Base-by-base conservation (phyloP, 2,888 invertebrate species). In the Rhagophthalmus giganteus region DNA sequence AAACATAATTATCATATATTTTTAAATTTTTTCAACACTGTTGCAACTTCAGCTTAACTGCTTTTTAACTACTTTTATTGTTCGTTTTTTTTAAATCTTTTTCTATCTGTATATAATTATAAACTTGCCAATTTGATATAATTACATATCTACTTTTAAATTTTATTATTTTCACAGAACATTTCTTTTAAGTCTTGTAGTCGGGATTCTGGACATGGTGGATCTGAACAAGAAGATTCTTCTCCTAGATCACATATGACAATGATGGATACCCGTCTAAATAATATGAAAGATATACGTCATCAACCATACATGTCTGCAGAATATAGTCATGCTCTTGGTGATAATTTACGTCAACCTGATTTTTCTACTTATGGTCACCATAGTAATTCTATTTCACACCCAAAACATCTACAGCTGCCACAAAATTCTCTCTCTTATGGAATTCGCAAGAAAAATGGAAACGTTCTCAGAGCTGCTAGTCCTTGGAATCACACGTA, bases 151-250 rank as follows among this genome's bases (percentile, higher is more conserved):
- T 3, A 20, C 7, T 20, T 20, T 16, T 34, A 34, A 20, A 24
- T 7, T 4, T 34, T 42, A 26, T 42, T 42, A 27, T 55, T 59
- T 54, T 74, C 75, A 63, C 87, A 88, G 88, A 88, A 87, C 86
- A 87, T 86, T 85, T 88, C 87, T 85, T 88, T 87, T 87, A 88
- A 88, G 74, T 86, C 86, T 62, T 86, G 81, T 69, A 83, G 81
- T 59, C 80, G 82, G 54, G 82, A 82, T 70, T 81, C 82, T 32
- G 81, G 82, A 55, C 81, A 83, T 76, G 77, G 85, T 69, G 76
- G 85, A 71, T 79, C 83, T 71, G 73, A 83, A 78, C 77, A 87
- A 78, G 75, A 82, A 78, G 76, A 87, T 76, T n/a, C n/a, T n/a
- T 76, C 87, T 71, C 79, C 86, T 65, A 76, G 86, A 76, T 77